Base-by-base conservation (phyloP, 2,113 vertebrate genomes). In the Rhinolophus ferrumequinum region DNA sequence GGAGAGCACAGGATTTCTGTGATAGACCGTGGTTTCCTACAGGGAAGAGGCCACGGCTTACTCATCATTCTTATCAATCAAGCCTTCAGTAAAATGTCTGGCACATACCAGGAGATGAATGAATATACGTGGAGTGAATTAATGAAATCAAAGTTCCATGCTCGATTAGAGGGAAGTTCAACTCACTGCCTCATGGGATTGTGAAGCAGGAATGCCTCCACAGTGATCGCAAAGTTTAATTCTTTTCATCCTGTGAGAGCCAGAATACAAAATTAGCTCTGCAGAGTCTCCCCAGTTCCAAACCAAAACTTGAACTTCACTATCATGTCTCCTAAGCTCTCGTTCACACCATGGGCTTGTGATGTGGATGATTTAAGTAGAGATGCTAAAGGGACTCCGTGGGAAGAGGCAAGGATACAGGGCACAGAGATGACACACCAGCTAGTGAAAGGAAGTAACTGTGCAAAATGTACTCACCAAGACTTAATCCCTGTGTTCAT, bases 101-200 rank as follows among this genome's bases (percentile, higher is more conserved):
- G 44, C 21, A 82, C 13, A 69, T 50, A 16, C 10, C 54, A 54
- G 41, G 28, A 66, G 24, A 28, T 91, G 56, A 54, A 44, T 83
- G 56, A 88, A 58, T 90, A 38, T 70, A 84, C 66, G 24, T n/a
- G 18, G 54, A 96, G 35, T 81, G 18, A 86, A 47, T 81, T 96
- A n/a, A 80, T 77, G 41, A 81, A 88, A 96, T 95, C 58, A 84
- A 87, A 88, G 70, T 81, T 60, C 52, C 2, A 38, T 15, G 35
- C 44, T 62, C 81, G 38, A 79, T 73, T 69, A 54, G 24, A 35
- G 41, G 54, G 30, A 96, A 80, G 47, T 56, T 58, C 58, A 67
- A 30, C 52, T 88, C n/a, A 82, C 35, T 89, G 70, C n/a, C 81
- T 73, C 82, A 64, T 15, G 64, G 22, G 50, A 66, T 11, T 70